A percentile compares a stretch with the other conserved stretches of the same genome.
Evolutionary conservation across 2,888 invertebrate species (phyloP).

Genomic region (Pollenia angustigena): DNA sequence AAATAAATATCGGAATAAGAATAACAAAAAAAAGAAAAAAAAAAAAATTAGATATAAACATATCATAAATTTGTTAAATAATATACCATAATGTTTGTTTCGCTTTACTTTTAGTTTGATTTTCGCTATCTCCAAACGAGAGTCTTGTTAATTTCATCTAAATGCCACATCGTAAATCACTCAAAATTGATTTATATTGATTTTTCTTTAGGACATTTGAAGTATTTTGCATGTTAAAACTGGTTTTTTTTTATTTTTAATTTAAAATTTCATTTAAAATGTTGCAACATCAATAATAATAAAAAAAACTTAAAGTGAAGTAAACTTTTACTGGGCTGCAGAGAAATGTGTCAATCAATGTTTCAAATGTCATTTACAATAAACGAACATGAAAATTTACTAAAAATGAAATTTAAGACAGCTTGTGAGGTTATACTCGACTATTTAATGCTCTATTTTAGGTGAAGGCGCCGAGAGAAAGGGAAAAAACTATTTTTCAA

Average conservation of each 20-base stretch:
- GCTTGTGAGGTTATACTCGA: too few species aligned
- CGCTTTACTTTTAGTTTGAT: too few species aligned
- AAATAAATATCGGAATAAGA: neutral
- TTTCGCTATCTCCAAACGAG: too few species aligned
- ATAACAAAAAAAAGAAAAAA: too few species aligned
- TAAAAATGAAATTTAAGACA: neutral
- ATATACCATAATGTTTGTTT: too few species aligned
- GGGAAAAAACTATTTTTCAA: too few species aligned
- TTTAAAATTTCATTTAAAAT: slow-evolving; percentile 32
- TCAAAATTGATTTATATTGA: slow-evolving; percentile 42
- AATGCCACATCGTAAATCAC: slow-evolving; percentile 15
- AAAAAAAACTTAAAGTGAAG: slow-evolving; percentile 17
- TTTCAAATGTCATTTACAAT: slow-evolving; percentile 12
- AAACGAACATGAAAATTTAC: neutral
- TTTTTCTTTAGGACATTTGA: slow-evolving; percentile 4
- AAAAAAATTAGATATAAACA: too few species aligned
- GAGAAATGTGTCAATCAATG: slow-evolving; percentile 61
- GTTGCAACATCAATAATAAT: slow-evolving; percentile 34
- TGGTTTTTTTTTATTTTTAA: slow-evolving; percentile 38
- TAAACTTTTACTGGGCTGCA: slow-evolving; percentile 53
- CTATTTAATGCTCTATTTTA: too few species aligned
- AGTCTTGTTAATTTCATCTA: neutral
- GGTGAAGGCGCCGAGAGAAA: too few species aligned
- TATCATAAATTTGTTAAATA: neutral
- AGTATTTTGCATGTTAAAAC: slow-evolving; percentile 55